Base-by-base conservation (phyloP, 2,888 invertebrate species). In the Diogma glabrata region DNA sequence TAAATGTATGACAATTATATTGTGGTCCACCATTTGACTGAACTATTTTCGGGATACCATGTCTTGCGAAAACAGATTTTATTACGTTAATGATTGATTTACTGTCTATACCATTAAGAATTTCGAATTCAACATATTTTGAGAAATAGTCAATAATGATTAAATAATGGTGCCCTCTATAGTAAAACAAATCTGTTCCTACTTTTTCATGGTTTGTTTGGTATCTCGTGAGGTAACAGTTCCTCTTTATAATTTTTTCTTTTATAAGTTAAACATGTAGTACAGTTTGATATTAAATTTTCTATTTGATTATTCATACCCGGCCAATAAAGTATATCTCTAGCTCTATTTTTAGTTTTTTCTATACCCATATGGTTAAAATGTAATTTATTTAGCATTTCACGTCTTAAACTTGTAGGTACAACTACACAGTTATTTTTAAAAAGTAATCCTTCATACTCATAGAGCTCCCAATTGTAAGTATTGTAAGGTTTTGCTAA, bases 101-200 rank as follows among this genome's bases (percentile, higher is more conserved):
- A 52, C 47, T 50, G 2, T 53, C 36, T 49, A 45, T 51, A 20
- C 52, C 55, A 17, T 20, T 1, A 22, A 50, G 36, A 8, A 51
- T 22, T 53, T 51, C 53, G 49, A 56, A 47, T 53, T 57, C 57
- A 19, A 54, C 23, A 49, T 52, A 58, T 43, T 58, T 57, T n/a
- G 57, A 57, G 33, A 47, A 59, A 50, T 58, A 58, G 48, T 58
- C 56, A 12, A 56, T 54, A 4, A 54, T 24, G 6, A 24, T 24
- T 9, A 24, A 7, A 24, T 24, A 24, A 6, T 24, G 24, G 52
- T 43, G 51, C 24, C 51, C 51, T 19, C 50, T 14, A 23, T 48
- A 43, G 22, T 47, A 16, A 19, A 52, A 54, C 14, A 54, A 33
- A 38, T 54, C 52, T 26, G 28, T n/a, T 9, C 48, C 47, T 22